These are phyloP conservation scores for Lottia scabra DNA, from an alignment of 2,888 invertebrate species.

Conservation along the genomic window DNA sequence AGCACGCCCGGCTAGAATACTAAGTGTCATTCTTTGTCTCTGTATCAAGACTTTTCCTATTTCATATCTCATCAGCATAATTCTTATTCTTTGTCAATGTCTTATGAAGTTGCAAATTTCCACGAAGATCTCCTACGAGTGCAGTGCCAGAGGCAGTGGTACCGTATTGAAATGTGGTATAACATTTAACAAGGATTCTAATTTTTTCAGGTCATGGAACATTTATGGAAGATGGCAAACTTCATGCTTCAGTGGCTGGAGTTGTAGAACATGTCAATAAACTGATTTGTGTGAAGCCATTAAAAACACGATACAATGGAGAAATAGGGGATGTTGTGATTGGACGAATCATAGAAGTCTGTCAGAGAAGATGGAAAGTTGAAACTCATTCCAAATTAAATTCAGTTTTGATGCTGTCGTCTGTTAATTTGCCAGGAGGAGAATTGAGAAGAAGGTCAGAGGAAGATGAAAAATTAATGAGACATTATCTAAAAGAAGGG, in stretches of 20 bases:
- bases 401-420: slow-evolving; percentile 86
- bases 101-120: no score
- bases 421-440: slow-evolving; percentile 95
- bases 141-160: no score
- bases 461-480: slow-evolving; percentile 98
- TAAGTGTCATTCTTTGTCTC: no score
- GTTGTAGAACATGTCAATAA: slow-evolving; percentile 94
- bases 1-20: no score
- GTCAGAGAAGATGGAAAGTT: slow-evolving; percentile 94
- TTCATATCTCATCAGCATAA: no score
- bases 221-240: slow-evolving; percentile 80
- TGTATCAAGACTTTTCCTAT: no score
- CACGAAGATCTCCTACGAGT: no score
- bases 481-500: slow-evolving; percentile 77
- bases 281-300: slow-evolving; percentile 88
- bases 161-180: no score
- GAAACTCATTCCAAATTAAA: slow-evolving; percentile 91
- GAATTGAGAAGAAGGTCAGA: slow-evolving; percentile 91
- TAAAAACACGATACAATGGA: slow-evolving; percentile 82
- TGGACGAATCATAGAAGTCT: slow-evolving; percentile 93
- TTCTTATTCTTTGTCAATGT: no score
- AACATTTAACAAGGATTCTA: not conserved
- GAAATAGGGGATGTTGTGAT: slow-evolving; percentile 98
- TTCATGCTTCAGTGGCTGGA: slow-evolving; percentile 95
- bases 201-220: slow-evolving; percentile 93